Conservation (phyloP, 2,797 vertebrate genomes). For the Melanotaenia maccullochi region DNA sequence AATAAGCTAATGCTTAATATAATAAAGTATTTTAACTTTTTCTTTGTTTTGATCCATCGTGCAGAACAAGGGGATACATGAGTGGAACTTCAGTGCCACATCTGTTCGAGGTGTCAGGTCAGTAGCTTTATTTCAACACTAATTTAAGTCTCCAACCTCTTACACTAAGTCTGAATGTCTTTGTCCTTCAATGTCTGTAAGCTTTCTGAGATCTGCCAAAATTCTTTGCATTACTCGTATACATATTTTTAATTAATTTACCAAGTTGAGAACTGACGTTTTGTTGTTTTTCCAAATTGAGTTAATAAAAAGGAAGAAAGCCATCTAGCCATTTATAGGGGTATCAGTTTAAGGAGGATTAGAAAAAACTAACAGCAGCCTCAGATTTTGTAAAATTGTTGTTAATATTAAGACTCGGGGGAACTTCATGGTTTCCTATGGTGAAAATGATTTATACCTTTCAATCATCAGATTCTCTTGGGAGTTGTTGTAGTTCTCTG, state of each 20-base stretch:
- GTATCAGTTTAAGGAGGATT: background rate
- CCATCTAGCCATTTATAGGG: too few relatives aligned
- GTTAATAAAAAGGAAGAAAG: too few relatives aligned
- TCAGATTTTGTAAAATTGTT: background rate
- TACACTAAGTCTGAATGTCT: background rate
- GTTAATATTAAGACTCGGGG: background rate
- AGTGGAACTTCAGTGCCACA: conserved; percentile 95
- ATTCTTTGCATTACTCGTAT: too few relatives aligned
- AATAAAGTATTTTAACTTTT: too few relatives aligned
- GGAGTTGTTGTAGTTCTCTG: conserved; percentile 1
- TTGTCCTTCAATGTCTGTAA: background rate
- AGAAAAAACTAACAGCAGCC: background rate
- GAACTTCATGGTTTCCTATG: background rate
- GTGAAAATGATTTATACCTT: background rate
- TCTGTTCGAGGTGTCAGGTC: conserved; percentile 92
- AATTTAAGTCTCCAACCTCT: background rate
- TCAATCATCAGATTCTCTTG: conserved; percentile 3
- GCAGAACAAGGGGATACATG: conserved; percentile 93
- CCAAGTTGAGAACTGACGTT: too few relatives aligned
- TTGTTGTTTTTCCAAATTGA: background rate
- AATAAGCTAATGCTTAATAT: background rate
- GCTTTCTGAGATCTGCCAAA: background rate
- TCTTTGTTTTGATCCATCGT: conserved; percentile 21
- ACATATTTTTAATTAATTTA: too few relatives aligned
- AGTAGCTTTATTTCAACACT: conserved; percentile 39